Percentiles rank a stretch among this genome's conserved stretches.
Evolutionary conservation across 2,888 invertebrate genomes (phyloP).

Genomic region (Ophion costatus): DNA sequence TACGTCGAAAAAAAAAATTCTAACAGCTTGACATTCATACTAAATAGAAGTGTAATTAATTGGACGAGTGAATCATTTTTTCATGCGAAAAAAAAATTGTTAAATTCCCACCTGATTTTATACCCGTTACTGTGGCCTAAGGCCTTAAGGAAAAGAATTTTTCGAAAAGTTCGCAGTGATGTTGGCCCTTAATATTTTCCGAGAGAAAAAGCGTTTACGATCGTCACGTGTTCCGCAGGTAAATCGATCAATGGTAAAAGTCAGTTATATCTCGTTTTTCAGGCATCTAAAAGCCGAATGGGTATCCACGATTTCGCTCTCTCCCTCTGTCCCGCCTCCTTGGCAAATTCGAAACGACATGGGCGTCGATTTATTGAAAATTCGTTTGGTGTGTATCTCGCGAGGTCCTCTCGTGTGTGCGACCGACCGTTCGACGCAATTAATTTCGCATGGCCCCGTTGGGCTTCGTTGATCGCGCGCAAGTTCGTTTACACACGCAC

Average conservation of each 20-base stretch:
- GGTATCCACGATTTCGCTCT: conserved; percentile 27
- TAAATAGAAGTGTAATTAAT: no score
- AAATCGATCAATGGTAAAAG: neutral
- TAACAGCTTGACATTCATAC: no score
- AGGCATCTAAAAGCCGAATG: conserved; percentile 21
- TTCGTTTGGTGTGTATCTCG: conserved; percentile 39
- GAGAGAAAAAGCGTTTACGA: neutral
- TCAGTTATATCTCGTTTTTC: neutral
- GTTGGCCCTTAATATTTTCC: neutral
- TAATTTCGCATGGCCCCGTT: conserved; percentile 72
- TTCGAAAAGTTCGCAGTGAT: no score
- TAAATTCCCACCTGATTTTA: no score
- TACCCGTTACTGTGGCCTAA: no score
- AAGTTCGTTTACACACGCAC: neutral
- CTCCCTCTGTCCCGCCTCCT: neutral
- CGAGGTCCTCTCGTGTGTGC: conserved; percentile 16
- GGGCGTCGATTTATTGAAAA: conserved; percentile 64
- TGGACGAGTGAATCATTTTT: no score
- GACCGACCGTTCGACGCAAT: conserved; percentile 71
- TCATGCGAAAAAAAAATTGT: no score
- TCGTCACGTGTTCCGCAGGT: neutral
- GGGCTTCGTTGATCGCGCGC: conserved; percentile 62
- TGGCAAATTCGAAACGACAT: conserved; percentile 47
- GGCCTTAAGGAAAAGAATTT: no score
- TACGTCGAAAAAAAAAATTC: no score